Evolutionary conservation across 2,797 vertebrate species (phyloP), one percentile per base, ranked within the genome.

Genomic region (Cottoperca gobio): DNA sequence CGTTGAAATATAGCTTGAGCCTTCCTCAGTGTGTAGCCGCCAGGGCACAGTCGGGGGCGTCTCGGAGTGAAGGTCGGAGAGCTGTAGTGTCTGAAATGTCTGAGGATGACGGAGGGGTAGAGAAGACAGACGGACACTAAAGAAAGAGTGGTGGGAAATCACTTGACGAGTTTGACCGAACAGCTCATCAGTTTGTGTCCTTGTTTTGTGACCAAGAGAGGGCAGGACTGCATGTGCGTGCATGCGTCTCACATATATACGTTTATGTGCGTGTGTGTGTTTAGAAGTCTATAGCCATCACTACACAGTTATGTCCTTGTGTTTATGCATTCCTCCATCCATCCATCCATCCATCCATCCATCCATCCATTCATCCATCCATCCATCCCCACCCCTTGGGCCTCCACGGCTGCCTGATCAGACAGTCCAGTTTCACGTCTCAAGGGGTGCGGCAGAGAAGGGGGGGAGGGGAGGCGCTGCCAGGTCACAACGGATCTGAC

Each of bases 381-480:
- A 54, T 84, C 55, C 81, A 66, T 78, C 61, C 59, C 59, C 78
- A 62, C 67, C 87, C 81, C 84, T 60, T 57, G 24, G 60, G 69
- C 75, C 82, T 79, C 78, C 52, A n/a, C 35, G 52, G 89, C 88
- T 92, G 88, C 71, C 88, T 23, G 19, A 37, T 42, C 73, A 82
- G 88, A 88, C 91, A 92, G 91, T 91, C 90, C 84, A 76, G 65
- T 77, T 86, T 82, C 75, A 79, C 19, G 53, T 79, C 86, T 94
- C 90, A 76, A 77, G 81, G 83, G 83, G 82, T 69, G 76, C 76
- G 79, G 78, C 59, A 72, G 74, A 82, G 78, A 66, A 57, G 75
- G 13, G 59, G 69, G 71, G 26, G 72, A 6, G 57, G 12, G 66
- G 70, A 5, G 76, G 77, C 65, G 42, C 72, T 58, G 59, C 6